phyloP scores from a whole-genome alignment of 2,888 invertebrate species.

The Pachycephus smyrnensis region DNA sequence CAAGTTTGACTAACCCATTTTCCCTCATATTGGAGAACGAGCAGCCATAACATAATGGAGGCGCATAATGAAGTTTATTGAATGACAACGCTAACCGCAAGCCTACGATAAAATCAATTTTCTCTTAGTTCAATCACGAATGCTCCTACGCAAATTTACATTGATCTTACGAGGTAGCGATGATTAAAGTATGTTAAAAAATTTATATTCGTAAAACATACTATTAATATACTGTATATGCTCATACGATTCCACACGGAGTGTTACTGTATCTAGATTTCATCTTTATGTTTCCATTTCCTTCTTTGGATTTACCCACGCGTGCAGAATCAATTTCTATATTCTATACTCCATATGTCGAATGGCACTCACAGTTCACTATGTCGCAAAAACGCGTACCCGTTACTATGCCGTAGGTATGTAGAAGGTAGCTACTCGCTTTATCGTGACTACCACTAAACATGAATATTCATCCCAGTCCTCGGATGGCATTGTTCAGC shows the following conservation, averaged over 20 bases:
- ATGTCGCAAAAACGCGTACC: neutral
- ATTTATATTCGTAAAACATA: neutral
- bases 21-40: slow-evolving; percentile 12
- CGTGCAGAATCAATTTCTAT: neutral
- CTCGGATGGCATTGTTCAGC: neutral
- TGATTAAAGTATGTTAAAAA: neutral
- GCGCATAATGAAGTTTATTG: slow-evolving; percentile 35
- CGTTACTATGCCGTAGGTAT: neutral
- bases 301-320: neutral
- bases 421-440: neutral
- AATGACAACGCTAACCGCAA: slow-evolving; percentile 36
- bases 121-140: neutral
- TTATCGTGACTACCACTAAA: neutral
- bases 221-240: neutral
- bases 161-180: neutral
- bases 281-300: neutral
- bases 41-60: slow-evolving; percentile 26
- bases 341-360: neutral
- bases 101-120: slow-evolving; percentile 30
- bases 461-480: neutral
- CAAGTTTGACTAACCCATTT: slow-evolving; percentile 17
- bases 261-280: neutral
- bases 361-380: neutral
- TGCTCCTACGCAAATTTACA: neutral
- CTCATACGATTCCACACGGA: neutral